Evolutionary conservation across 2,113 vertebrate genomes (phyloP), one percentile per base, ranked within the genome.

Genomic region (Protomyctophum bolini): DNA sequence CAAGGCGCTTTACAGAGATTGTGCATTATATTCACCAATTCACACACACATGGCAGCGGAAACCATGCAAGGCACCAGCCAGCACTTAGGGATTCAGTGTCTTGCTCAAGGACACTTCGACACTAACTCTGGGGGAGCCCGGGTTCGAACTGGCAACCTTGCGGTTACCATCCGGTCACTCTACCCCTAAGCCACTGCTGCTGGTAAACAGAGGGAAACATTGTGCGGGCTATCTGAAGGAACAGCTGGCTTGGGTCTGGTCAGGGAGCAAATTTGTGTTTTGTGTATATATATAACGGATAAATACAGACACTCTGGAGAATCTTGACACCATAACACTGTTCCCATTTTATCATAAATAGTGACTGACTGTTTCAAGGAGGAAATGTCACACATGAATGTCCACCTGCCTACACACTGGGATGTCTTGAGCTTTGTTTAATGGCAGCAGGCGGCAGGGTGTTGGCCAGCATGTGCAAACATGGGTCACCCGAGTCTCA

Each of bases 401-500:
- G 14, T 41, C 33, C 33, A 41, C 21, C 14, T 57, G 9, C 63
- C 12, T 58, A 12, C 15, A 12, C 2, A 82, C 56, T 76, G 86
- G 87, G 86, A 84, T 83, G 71, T 88, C 10, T 58, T 67, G 4
- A 45, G 70, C 67, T 54, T 73, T 85, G 58, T 76, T 60, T 81
- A 50, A 54, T 70, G 80, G 41, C 29, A 58, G 41, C 21, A 63
- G 83, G 81, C 29, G 61, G 41, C 21, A 63, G 83, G 81, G 77
- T 83, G 86, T 84, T 80, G 55, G 72, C 73, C 50, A 41, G 9
- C 69, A 48, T 83, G 68, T 41, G 85, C 73, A 88, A 91, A 91
- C 86, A 89, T 29, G 60, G 55, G 62, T 68, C 33, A 76, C 33
- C n/a, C 9, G 41, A 65, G 72, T 79, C 63, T 12, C 75, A 8